Percentiles rank a stretch among this genome's conserved stretches.
phyloP scores from a whole-genome alignment of 2,113 vertebrate species.

The Corydoras maculifer region DNA sequence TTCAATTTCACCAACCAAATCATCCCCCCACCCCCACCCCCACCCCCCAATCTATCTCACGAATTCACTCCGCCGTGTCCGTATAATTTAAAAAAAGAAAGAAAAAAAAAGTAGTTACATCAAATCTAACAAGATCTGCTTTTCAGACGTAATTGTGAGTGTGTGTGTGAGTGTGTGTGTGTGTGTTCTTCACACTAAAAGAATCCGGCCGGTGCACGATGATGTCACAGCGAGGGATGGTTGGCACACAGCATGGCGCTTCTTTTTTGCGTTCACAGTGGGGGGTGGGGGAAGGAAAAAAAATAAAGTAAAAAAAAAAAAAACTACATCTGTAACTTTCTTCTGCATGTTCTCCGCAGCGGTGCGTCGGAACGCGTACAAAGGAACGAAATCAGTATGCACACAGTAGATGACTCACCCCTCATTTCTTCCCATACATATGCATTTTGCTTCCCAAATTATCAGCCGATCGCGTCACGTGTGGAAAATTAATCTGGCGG shows the following conservation, averaged over 20 bases:
- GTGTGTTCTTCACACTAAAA: constrained; percentile 39
- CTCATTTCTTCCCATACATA: constrained; percentile 13
- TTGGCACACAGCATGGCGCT: constrained; percentile 47
- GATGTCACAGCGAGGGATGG: constrained; percentile 39
- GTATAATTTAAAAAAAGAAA: too few species aligned
- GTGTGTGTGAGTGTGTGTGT: constrained; percentile 27
- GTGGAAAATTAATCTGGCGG: constrained; percentile 18
- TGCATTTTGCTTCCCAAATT: constrained; percentile 17
- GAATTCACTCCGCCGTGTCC: too few species aligned
- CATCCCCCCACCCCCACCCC: too few species aligned
- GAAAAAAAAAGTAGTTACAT: too few species aligned
- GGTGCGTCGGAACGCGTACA: too few species aligned
- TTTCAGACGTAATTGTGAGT: background rate
- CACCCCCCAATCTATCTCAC: too few species aligned
- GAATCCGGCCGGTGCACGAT: constrained; percentile 21
- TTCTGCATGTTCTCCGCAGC: constrained; percentile 10
- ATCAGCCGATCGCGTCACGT: constrained; percentile 15
- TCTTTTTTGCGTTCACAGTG: constrained; percentile 39
- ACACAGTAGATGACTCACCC: constrained; percentile 12
- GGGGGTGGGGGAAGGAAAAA: too few species aligned
- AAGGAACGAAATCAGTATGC: constrained; percentile 28
- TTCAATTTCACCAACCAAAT: too few species aligned
- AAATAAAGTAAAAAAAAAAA: too few species aligned
- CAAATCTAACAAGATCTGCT: too few species aligned
- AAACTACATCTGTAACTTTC: constrained; percentile 41